phyloP scores from a whole-genome alignment of 1,140 invertebrate species.

The Spodoptera frugiperda region DNA sequence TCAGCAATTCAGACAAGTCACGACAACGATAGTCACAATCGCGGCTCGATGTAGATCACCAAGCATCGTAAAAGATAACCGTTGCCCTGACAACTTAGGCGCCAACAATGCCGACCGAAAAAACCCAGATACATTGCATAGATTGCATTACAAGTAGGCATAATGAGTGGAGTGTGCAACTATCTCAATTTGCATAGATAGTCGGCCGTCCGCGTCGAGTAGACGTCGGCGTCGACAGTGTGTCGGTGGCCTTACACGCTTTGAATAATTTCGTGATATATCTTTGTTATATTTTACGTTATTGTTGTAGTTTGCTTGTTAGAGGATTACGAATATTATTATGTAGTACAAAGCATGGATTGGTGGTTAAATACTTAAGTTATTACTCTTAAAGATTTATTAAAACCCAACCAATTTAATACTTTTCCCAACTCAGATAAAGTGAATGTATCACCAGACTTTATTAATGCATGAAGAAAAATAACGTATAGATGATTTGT shows the following conservation, averaged over 20 bases:
- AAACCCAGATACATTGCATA: constrained; percentile 80
- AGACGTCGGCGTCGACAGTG: constrained; percentile 1
- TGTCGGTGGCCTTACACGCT: constrained; percentile 8
- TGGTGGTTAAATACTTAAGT: too few species aligned
- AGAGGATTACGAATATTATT: too few species aligned
- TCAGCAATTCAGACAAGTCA: neutral
- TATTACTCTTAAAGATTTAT: too few species aligned
- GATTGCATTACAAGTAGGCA: constrained; percentile 80
- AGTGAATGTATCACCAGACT: too few species aligned
- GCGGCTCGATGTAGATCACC: constrained; percentile 40
- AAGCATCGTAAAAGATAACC: constrained; percentile 64
- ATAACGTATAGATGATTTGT: too few species aligned
- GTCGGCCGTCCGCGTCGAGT: constrained; percentile 53
- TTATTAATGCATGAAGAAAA: too few species aligned
- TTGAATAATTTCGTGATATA: constrained; percentile 6
- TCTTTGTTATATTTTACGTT: neutral
- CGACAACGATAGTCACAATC: constrained; percentile 29
- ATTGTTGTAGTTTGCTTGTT: neutral
- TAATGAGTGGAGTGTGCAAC: constrained; percentile 72
- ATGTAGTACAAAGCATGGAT: neutral
- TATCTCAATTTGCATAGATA: constrained; percentile 80
- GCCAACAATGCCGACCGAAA: constrained; percentile 77
- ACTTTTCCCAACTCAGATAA: too few species aligned
- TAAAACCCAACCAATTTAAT: too few species aligned
- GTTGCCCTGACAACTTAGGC: constrained; percentile 67